Percentiles rank a stretch among this genome's conserved stretches.
These are phyloP conservation scores for Drosophila nikananu DNA, from an alignment of 1,140 invertebrate genomes.

Conservation along the genomic window DNA sequence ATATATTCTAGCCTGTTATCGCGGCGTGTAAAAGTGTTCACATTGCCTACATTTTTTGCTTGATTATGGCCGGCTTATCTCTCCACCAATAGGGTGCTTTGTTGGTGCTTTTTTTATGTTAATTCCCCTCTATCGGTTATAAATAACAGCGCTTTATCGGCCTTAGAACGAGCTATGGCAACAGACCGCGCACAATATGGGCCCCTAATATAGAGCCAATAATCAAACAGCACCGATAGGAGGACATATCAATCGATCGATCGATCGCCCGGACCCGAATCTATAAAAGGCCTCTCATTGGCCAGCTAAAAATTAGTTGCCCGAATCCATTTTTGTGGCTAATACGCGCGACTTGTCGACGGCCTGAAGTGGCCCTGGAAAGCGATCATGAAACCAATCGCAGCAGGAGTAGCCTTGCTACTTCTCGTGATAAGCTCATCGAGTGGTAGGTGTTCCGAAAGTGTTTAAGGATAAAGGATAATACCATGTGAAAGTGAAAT, in stretches of 20 bases:
- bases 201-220: conserved; percentile 46
- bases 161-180: conserved; percentile 45
- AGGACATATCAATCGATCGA: conserved; percentile 43
- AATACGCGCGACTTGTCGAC: conserved; percentile 25
- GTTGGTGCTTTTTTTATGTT: conserved; percentile 48
- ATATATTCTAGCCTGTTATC: conserved; percentile 36
- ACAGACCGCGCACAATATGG: conserved; percentile 37
- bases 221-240: conserved; percentile 42
- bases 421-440: conserved; percentile 31
- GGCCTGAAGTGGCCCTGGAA: conserved; percentile 23
- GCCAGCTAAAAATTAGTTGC: conserved; percentile 40
- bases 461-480: conserved; percentile 7
- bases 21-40: conserved; percentile 41
- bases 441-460: conserved; percentile 31
- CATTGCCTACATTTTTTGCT: conserved; percentile 23
- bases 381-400: conserved; percentile 41
- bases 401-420: conserved; percentile 43
- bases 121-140: conserved; percentile 50
- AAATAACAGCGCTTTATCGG: conserved; percentile 52
- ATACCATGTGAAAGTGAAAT: conserved; percentile 6
- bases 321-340: conserved; percentile 44
- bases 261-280: conserved; percentile 2
- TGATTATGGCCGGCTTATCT: conserved; percentile 54
- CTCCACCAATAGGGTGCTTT: conserved; percentile 11
- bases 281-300: conserved; percentile 31